Evolutionary conservation across 2,888 invertebrate species (phyloP), one percentile per base, ranked within the genome.

Genomic region (Cylindroiulus punctatus): DNA sequence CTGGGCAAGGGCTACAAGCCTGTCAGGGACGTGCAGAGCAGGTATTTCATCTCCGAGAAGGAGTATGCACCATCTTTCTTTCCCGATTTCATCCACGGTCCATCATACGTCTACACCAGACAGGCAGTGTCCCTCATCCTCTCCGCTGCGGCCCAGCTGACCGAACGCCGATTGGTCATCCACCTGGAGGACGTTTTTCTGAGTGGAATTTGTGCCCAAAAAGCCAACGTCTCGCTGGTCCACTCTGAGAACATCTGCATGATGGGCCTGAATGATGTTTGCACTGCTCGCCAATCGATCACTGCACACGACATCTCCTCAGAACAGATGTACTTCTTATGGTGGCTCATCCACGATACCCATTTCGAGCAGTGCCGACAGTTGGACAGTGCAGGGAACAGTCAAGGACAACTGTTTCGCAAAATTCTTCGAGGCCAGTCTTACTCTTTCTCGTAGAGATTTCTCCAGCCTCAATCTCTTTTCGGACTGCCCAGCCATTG

Each of bases 51-150:
- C 87, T 95, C 96, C 19, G 92, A 93, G 86, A 93, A 93, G 89
- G 95, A 96, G 91, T 97, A 94, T 91, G 93, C 94, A 89, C 94
- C 94, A 19, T 90, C 93, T 5, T 92, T 94, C 87, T 97, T 95
- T 92, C 98, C 98, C 3, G 95, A 96, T 90, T 98, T 98, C 91
- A 95, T 96, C n/a, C 97, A 97, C 2, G 98, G 98, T 1, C 97
- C 97, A 32, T 96, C 97, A 17, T 98, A 98, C 92, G 92, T 97
- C 85, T 91, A 98, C 90, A 94, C 96, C 85, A 93, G 93, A 86
- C 95, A 95, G 90, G 93, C 95, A 86, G 93, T 96, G 81, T 93
- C 93, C 87, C 94, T 94, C 89, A 91, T 97, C 87, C 95, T 95
- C 90, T 91, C 91, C 26, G 93, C 93, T 84, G 94, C 96, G 40